Conservation (phyloP, 2,113 vertebrate species). For the Myxocyprinus asiaticus region DNA sequence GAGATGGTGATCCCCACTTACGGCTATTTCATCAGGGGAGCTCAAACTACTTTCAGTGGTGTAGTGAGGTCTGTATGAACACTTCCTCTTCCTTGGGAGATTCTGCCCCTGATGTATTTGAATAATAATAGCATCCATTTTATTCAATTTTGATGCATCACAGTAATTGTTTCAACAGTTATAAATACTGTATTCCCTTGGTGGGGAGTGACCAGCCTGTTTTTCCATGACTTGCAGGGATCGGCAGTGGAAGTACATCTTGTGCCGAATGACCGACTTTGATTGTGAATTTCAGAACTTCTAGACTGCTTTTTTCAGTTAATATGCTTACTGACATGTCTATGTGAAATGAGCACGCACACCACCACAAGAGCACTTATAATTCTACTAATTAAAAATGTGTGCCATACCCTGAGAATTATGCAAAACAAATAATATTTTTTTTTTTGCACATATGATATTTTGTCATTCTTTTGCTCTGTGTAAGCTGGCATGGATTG, state of each 20-base stretch:
- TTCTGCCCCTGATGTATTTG: neutral
- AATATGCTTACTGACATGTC: neutral
- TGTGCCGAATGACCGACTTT: conserved; percentile 95
- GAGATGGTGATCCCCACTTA: conserved; percentile 90
- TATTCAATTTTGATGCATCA: too few relatives aligned
- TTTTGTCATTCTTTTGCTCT: neutral
- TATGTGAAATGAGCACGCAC: neutral
- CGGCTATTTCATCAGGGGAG: conserved; percentile 92
- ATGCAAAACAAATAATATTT: neutral
- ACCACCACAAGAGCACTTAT: neutral
- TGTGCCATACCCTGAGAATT: too few relatives aligned
- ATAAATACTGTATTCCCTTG: neutral
- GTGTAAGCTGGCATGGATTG: conserved; percentile 39
- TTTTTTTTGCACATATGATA: neutral
- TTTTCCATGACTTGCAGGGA: conserved; percentile 79
- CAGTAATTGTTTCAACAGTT: neutral
- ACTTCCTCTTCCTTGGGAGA: neutral
- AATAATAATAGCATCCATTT: too few relatives aligned
- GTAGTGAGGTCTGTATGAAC: conserved; percentile 81
- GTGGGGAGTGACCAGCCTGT: neutral
- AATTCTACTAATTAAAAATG: neutral
- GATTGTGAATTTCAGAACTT: conserved; percentile 90
- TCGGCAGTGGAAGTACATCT: conserved; percentile 97
- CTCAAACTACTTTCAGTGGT: conserved; percentile 91
- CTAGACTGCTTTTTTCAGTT: conserved; percentile 60